A percentile compares a stretch with the other conserved stretches of the same genome.
phyloP scores from a whole-genome alignment of 2,113 vertebrate genomes.

The Pica pica region DNA sequence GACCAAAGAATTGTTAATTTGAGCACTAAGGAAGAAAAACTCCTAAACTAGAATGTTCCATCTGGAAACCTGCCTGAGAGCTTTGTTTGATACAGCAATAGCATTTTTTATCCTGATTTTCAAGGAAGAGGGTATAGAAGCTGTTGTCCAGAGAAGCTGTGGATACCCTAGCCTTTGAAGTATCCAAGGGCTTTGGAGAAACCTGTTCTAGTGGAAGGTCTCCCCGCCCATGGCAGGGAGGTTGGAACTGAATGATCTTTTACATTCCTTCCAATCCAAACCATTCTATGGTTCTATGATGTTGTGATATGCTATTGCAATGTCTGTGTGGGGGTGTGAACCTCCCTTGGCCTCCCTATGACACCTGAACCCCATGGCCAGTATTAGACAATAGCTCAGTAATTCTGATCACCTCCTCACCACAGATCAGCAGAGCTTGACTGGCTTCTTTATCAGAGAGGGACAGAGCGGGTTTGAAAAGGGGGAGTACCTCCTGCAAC shows the following conservation, averaged over 20 bases:
- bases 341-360: neutral
- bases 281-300: rapidly evolving
- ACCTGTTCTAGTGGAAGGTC: neutral
- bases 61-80: neutral
- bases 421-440: neutral
- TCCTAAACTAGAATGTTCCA: neutral
- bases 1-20: neutral
- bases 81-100: neutral
- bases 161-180: neutral
- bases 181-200: neutral
- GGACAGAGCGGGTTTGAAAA: rapidly evolving
- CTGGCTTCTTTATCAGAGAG: neutral
- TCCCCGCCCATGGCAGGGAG: rapidly evolving
- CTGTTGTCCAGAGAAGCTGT: neutral
- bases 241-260: neutral
- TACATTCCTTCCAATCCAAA: neutral
- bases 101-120: neutral
- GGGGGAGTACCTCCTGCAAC: neutral
- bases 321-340: neutral
- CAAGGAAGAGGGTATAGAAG: neutral
- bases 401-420: neutral
- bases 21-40: neutral
- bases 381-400: neutral
- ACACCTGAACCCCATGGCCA: neutral
- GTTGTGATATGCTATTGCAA: neutral